Evolutionary conservation across 2,888 invertebrate species (phyloP), one percentile per base, ranked within the genome.

Genomic region (Parnassius glacialis): DNA sequence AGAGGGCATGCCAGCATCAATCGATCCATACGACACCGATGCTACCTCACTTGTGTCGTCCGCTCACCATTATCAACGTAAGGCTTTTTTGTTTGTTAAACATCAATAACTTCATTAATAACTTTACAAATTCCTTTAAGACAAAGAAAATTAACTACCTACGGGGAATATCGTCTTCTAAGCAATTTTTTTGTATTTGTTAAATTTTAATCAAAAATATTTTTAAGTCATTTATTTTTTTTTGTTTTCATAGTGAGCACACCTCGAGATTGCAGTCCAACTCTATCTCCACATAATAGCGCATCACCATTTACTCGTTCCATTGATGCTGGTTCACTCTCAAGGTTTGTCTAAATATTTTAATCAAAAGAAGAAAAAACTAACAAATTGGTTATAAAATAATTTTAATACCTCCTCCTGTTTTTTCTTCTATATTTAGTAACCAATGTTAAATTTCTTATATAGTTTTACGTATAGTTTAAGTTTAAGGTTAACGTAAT

Each of bases 201-300:
- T 7, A 7, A 34, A 34, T 7, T 34, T 25, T 1, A 5, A 34
- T 34, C 34, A 5, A 34, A 34, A 34, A 34, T 34, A 34, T 7
- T 34, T 34, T 34, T 34, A 34, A 7, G 34, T 7, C 34, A 5
- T 34, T 34, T 34, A 20, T 34, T 34, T 20, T 1, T 45, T 64
- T 59, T 78, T 65, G 70, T 80, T 68, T 68, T 78, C 63, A 82
- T 92, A 93, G 96, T 95, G 77, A 95, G 95, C 71, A 96, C 96
- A 34, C 95, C 95, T 11, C 95, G 96, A 73, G 96, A 96, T 82
- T 95, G 96, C 89, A 96, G 96, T 79, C 96, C 96, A 0, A 96
- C 96, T 34, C 82, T 96, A 70, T 96, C 96, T 55, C 96, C 96
- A 10, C 92, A 96, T 75, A 96, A 96, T 83, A 94, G 93, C 76